These are phyloP conservation scores for Tuberolachnus salignus DNA, from an alignment of 2,888 invertebrate genomes.

Conservation along the genomic window DNA sequence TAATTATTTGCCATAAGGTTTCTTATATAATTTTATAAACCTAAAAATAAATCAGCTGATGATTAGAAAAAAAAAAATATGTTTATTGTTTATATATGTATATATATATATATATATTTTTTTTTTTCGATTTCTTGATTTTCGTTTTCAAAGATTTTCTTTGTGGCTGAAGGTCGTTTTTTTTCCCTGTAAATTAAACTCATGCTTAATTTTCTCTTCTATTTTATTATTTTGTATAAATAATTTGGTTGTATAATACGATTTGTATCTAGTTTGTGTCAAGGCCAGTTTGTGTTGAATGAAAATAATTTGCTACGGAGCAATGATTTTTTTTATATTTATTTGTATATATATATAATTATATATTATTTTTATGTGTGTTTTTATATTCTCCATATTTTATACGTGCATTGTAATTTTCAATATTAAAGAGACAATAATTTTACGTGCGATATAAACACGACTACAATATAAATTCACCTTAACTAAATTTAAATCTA, in stretches of 20 bases:
- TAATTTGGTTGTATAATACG: constrained; percentile 6
- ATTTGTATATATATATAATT: neutral
- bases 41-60: neutral
- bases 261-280: constrained; percentile 43
- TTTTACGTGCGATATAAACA: too few relatives aligned
- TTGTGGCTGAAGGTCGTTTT: constrained; percentile 33
- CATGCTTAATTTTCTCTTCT: neutral
- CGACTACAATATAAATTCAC: too few relatives aligned
- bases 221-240: constrained; percentile 17
- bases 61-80: too few relatives aligned
- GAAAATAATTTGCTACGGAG: constrained; percentile 40
- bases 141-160: constrained; percentile 1
- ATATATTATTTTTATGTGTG: neutral
- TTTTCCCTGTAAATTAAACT: neutral
- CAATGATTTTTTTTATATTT: constrained; percentile 11
- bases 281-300: constrained; percentile 37
- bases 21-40: too few relatives aligned
- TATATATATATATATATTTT: neutral
- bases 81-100: neutral
- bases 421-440: too few relatives aligned
- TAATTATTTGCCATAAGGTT: too few relatives aligned
- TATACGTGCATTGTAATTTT: neutral
- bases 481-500: too few relatives aligned
- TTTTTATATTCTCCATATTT: neutral
- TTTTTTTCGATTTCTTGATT: neutral